Conservation (phyloP, 2,797 vertebrate species). For the Champsocephalus esox region DNA sequence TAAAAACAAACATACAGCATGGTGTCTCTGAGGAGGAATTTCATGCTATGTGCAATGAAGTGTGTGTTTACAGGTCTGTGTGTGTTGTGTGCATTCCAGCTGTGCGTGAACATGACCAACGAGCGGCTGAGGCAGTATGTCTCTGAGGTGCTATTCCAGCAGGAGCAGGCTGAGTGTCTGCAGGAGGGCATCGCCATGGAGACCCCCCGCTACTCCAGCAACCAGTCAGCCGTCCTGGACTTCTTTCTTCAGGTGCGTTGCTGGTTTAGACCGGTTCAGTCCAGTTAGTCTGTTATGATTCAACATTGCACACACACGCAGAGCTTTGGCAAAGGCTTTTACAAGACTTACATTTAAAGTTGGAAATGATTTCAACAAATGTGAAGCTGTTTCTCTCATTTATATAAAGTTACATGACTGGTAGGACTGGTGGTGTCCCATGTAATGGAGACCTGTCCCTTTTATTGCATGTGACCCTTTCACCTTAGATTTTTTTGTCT, state of each 20-base stretch:
- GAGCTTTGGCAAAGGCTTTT: conserved; percentile 1
- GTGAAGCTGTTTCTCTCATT: neutral
- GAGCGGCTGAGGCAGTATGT: conserved; percentile 93
- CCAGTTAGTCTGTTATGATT: conserved; percentile 24
- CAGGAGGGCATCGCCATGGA: conserved; percentile 95
- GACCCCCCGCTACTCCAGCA: conserved; percentile 86
- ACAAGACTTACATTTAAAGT: too few species aligned
- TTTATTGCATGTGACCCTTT: neutral
- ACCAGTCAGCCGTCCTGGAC: conserved; percentile 89
- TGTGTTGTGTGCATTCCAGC: conserved; percentile 81
- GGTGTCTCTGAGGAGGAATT: conserved; percentile 41
- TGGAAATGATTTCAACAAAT: neutral
- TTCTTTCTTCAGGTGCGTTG: conserved; percentile 95
- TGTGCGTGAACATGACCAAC: conserved; percentile 97
- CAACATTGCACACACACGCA: neutral
- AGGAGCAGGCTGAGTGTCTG: conserved; percentile 93
- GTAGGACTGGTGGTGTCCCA: neutral
- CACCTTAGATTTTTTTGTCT: neutral
- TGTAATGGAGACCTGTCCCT: neutral
- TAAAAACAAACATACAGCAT: conserved; percentile 45
- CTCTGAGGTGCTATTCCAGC: conserved; percentile 94
- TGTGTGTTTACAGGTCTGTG: conserved; percentile 40
- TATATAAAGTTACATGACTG: too few species aligned
- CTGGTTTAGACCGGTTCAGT: conserved; percentile 37
- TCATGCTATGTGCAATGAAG: conserved; percentile 22